Base-by-base conservation (phyloP, 2,888 invertebrate genomes). In the Embidobia sp. region DNA sequence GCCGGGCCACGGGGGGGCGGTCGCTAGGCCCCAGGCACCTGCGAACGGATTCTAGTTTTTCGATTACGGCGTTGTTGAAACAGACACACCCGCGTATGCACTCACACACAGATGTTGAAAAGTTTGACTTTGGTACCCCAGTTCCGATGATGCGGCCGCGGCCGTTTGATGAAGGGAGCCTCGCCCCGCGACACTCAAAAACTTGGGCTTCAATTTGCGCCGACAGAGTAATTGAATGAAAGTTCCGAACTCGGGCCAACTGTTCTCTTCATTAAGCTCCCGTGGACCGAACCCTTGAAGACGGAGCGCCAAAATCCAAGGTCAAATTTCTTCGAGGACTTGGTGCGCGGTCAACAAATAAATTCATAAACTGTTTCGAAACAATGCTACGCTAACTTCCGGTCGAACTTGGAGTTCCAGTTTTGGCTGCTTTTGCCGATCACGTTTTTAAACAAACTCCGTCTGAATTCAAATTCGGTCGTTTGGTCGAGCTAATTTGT, bases 51-150 rank as follows among this genome's bases (percentile, higher is more conserved):
- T 42, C 6, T 40, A 18, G 4, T 44, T 48, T 64, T 66, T 37
- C 51, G 3, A 18, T 74, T 66, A 15, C 64, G 35, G 49, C 64
- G 49, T 35, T 57, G 29, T 57, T 64, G 40, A 35, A 53, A 66
- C 59, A 55, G 16, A 67, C 77, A 72, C 77, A 77, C 72, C 61
- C 77, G 67, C 61, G 77, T 67, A 72, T 72, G 77, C 77, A 77
- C 77, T 77, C 72, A 77, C 77, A 72, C 77, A 77, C 77, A 77
- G 77, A 77, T 77, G 70, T 77, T 77, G 77, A 72, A 77, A 72
- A 77, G 73, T 77, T 77, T 70, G 70, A 59, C 48, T 73, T 64
- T 74, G 67, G 26, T 26, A 67, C 61, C 55, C 46, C 46, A 51
- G n/a, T 48, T 44, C 46, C 46, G 57, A 59, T 49, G 31, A 63